These are phyloP conservation scores for Zeus faber DNA, from an alignment of 2,113 vertebrate species.

Conservation along the genomic window DNA sequence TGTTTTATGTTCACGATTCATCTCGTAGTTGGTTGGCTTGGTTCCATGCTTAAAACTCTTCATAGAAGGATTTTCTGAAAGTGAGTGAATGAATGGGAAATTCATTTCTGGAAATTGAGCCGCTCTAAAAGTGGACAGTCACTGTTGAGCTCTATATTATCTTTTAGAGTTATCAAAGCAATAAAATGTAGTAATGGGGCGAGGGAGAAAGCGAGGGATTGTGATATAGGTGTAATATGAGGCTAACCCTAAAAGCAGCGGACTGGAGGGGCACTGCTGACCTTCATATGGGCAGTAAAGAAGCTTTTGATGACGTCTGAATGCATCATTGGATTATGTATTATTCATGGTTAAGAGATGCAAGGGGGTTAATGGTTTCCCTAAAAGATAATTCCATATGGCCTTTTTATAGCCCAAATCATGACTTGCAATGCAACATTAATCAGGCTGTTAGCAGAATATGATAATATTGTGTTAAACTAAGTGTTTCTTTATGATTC, in stretches of 20 bases:
- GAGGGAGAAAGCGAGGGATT: no score
- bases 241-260: slow-evolving; percentile 20
- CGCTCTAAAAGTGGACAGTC: no score
- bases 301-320: slow-evolving; percentile 29
- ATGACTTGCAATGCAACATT: slow-evolving; percentile 35
- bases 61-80: no score
- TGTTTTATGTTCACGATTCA: no score
- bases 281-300: slow-evolving; percentile 36
- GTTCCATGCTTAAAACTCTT: no score
- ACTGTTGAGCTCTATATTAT: no score
- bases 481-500: slow-evolving; percentile 5
- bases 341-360: slow-evolving; percentile 38
- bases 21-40: no score
- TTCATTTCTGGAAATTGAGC: no score
- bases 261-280: slow-evolving; percentile 23
- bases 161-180: no score
- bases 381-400: slow-evolving; percentile 22
- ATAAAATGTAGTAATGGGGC: no score
- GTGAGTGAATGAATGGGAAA: no score
- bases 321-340: slow-evolving; percentile 39
- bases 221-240: no score
- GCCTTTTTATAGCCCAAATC: slow-evolving; percentile 31
- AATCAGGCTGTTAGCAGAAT: slow-evolving; percentile 27
- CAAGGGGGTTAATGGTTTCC: slow-evolving; percentile 34
- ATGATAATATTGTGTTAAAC: slow-evolving; percentile 1